Evolutionary conservation across 2,113 vertebrate genomes (phyloP), one percentile per base, ranked within the genome.

Genomic region (Nanger granti): DNA sequence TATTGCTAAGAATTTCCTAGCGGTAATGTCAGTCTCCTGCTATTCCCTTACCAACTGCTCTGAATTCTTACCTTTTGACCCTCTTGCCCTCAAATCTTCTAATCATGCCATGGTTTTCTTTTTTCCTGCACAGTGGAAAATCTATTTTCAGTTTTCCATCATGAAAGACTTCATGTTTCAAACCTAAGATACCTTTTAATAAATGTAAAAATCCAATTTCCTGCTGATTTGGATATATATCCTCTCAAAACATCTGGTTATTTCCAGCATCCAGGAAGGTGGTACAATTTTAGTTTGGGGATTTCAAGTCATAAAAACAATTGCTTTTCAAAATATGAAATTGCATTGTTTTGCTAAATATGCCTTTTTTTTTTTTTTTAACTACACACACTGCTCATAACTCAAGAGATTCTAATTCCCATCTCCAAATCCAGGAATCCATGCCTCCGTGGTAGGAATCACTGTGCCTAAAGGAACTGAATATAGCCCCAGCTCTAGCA

Each of bases 181-280:
- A 60, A 64, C 34, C 44, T 8, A 96, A 86, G 66, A n/a, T 0
- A 2, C 22, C 54, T 95, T 95, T 91, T 60, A 86, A 88, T 93
- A 93, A 93, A 80, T 64, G 44, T 95, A 26, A 96, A 95, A 95
- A 85, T 57, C 8, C 20, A 49, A 10, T 41, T 3, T 26, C 31
- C 47, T 94, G 66, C 64, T 94, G n/a, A 91, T 87, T 98, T 44
- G 80, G 59, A 97, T 96, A 89, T 73, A 17, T 2, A 89, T 96
- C 55, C 60, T 93, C 24, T 44, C 5, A 93, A 91, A 91, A 89
- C 31, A 59, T 96, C 87, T 96, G 59, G 76, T 5, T 49, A 87
- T 93, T 95, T 29, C 29, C 49, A 90, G 8, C 24, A 90, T 73
- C 31, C 41, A 94, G 66, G 41, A 80, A 64, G 26, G 66, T 54